A percentile compares a stretch with the other conserved stretches of the same genome.
Conservation (phyloP, 2,888 invertebrate species). For the Drosophila limbata region DNA sequence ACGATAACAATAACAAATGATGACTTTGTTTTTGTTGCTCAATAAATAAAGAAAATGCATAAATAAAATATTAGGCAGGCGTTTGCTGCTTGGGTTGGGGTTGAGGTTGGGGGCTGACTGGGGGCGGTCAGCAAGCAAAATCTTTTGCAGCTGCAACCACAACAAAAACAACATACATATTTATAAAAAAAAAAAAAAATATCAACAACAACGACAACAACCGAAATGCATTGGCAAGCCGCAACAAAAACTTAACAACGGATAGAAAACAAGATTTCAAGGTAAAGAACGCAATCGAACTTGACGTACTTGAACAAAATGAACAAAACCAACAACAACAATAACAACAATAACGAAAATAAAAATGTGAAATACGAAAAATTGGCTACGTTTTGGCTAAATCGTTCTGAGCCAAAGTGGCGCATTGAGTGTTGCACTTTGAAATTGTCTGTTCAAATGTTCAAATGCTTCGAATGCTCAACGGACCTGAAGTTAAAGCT, state of each 20-base stretch:
- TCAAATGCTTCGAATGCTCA: constrained; percentile 21
- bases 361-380: constrained; percentile 44
- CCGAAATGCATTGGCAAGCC: constrained; percentile 57
- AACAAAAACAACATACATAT: constrained; percentile 29
- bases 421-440: constrained; percentile 53
- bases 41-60: constrained; percentile 74
- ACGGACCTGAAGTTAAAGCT: constrained; percentile 27
- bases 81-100: constrained; percentile 1
- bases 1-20: constrained; percentile 46
- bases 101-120: neutral
- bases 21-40: constrained; percentile 68
- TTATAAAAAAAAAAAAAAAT: constrained; percentile 7
- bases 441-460: constrained; percentile 22
- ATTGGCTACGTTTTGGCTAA: constrained; percentile 72
- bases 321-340: constrained; percentile 63
- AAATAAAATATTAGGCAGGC: constrained; percentile 73
- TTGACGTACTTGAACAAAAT: constrained; percentile 81
- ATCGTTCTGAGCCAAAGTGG: constrained; percentile 49
- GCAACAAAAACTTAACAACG: constrained; percentile 71
- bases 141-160: constrained; percentile 73
- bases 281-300: constrained; percentile 82
- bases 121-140: constrained; percentile 67
- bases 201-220: constrained; percentile 34
- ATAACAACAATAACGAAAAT: constrained; percentile 22
- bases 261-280: constrained; percentile 81